These are phyloP conservation scores for Lasiommata megera DNA, from an alignment of 2,888 invertebrate species.

Conservation along the genomic window DNA sequence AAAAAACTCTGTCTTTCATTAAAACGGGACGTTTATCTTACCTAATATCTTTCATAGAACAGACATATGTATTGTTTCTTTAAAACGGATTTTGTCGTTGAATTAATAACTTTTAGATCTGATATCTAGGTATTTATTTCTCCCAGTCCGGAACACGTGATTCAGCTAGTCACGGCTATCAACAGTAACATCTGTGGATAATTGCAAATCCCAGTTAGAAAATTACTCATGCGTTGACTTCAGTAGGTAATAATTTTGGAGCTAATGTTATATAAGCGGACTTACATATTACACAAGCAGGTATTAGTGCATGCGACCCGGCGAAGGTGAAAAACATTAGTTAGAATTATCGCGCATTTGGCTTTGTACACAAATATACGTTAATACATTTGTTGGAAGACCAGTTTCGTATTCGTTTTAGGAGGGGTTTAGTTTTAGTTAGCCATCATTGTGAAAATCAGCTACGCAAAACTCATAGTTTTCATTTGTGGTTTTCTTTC, in stretches of 20 bases:
- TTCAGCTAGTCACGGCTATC: not conserved
- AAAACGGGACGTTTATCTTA: too few relatives aligned
- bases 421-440: not conserved
- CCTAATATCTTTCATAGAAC: too few relatives aligned
- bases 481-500: too few relatives aligned
- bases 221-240: not conserved
- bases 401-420: too few relatives aligned
- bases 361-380: constrained; percentile 9
- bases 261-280: constrained; percentile 1
- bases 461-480: too few relatives aligned
- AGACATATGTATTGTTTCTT: too few relatives aligned
- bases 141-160: not conserved
- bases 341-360: constrained; percentile 21
- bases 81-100: too few relatives aligned
- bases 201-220: constrained; percentile 2
- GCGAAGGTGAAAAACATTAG: constrained; percentile 27
- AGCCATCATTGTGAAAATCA: too few relatives aligned
- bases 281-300: not conserved
- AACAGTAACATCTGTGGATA: constrained; percentile 4
- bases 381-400: not conserved
- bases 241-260: constrained; percentile 1
- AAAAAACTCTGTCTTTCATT: too few relatives aligned
- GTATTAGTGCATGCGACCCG: constrained; percentile 12
- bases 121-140: not conserved
- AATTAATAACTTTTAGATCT: too few relatives aligned